Base-by-base conservation (phyloP, 2,113 vertebrate species). In the Cinclus mexicanus region DNA sequence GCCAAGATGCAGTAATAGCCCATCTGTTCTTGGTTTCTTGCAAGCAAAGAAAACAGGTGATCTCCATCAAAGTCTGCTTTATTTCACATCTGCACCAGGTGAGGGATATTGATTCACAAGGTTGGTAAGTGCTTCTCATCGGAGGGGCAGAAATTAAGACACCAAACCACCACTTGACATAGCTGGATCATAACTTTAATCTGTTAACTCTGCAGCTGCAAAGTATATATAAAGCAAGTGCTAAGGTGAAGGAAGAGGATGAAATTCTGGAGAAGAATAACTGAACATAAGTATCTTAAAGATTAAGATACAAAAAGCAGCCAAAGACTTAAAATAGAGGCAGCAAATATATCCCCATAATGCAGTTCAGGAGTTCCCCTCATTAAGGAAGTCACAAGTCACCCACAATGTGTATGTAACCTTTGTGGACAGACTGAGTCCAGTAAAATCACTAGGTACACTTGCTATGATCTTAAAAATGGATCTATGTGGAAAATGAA, bases 291-390 rank as follows among this genome's bases (percentile, higher is more conserved):
- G 8, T 78, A 60, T 78, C 24, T 78, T 87, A 72, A 87, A 23
- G 16, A 29, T 65, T 47, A 87, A 87, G 13, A 67, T 82, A 85
- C 15, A 84, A 90, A 94, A 93, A 61, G 53, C 63, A 72, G 83
- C 41, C 83, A 49, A 50, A 78, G 29, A 85, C 76, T 57, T 67
- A 24, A 95, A 78, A 83, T 4, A 8, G 39, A 91, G 70, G 76
- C 76, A 94, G 76, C 67, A 88, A 90, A 92, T 75, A 75, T 79
- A 94, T 79, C 89, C 67, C 87, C 88, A 80, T 80, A 79, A 76
- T 24, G n/a, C 85, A 78, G 21, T 74, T 79, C 61, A 83, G 14
- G 53, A 83, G n/a, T 75, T 60, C 23, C 26, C 24, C n/a, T 83
- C 42, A 33, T 42, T 37, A 79, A 83, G 24, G 52, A 50, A 67